Base-by-base conservation (phyloP, 2,113 vertebrate species). In the Coptodon rendalli region DNA sequence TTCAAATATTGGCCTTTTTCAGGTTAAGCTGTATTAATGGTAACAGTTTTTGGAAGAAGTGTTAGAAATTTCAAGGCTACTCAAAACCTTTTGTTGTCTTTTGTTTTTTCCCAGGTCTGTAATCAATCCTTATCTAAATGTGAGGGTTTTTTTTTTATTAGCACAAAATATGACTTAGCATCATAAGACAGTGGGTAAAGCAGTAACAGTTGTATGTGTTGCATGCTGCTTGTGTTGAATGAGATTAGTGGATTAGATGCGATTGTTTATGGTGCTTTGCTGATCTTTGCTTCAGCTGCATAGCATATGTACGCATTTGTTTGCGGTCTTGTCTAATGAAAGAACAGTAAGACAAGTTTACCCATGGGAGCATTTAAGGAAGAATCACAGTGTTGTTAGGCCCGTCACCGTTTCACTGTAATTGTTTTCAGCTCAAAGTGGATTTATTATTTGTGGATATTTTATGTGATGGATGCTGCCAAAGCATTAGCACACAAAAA, bases 91-190 rank as follows among this genome's bases (percentile, higher is more conserved):
- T 45, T 38, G 54, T 17, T 57, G 50, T 38, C 24, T 12, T 56
- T 78, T 68, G 63, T 68, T 19, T 50, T 50, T 12, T 13, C 24
- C 16, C 16, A 1, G 16, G 71, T 50, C 27, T 50, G 43, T 50
- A 78, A 78, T 78, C 1, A 78, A 31, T n/a, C 43, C 16, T 50
- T 50, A 50, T 50, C 6, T 76, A 50, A 76, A 48, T 27, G 71
- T 19, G 24, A 19, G 3, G 9, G 0, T 0, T 0, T 48, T 22
- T 36, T 22, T 76, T 29, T 48, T 11, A 29, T 31, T 31, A 19
- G 27, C 4, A 31, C 17, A 78, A 78, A 78, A 52, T 78, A 11
- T 52, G 17, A 13, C 34, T 68, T 68, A 22, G 36, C 45, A 31
- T 31, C 27, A 78, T 31, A 19, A 50, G 40, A 76, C 43, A 19